Percentiles rank a stretch among this genome's conserved stretches.
Conservation (phyloP, 2,113 vertebrate genomes). For the Rhinoptilus africanus region DNA sequence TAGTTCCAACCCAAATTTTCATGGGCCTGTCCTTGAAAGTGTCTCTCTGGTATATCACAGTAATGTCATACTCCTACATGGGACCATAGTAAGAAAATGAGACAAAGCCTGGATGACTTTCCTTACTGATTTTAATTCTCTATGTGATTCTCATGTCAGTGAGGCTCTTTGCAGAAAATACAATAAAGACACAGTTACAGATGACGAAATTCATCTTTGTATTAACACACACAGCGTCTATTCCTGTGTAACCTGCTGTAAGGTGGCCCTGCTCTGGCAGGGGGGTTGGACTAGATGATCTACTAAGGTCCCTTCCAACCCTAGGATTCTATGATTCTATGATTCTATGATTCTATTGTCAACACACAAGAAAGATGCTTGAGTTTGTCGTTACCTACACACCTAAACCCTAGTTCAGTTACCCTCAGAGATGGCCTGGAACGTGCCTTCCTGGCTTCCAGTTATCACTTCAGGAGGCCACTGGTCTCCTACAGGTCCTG, state of each 20-base stretch:
- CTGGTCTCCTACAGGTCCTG: not conserved
- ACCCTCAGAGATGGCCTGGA: not conserved
- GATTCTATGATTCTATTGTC: no score
- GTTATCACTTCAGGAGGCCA: not conserved
- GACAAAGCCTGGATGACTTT: not conserved
- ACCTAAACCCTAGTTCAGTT: not conserved
- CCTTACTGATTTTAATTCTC: not conserved
- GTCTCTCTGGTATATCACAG: not conserved
- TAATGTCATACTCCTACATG: not conserved
- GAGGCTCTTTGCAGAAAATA: not conserved
- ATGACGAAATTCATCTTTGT: not conserved
- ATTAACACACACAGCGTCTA: not conserved
- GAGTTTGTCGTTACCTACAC: not conserved
- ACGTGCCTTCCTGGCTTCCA: not conserved
- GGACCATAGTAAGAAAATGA: not conserved
- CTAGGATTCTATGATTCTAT: no score
- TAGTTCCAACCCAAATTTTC: not conserved
- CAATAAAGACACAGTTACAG: not conserved
- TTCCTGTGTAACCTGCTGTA: no score
- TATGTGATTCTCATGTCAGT: not conserved
- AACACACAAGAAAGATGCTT: not conserved
- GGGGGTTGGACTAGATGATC: no score
- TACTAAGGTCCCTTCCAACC: no score
- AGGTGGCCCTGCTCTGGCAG: no score
- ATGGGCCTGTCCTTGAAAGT: not conserved